A percentile compares a stretch with the other conserved stretches of the same genome.
phyloP scores from a whole-genome alignment of 2,113 vertebrate species.

The Chaetops frenatus region DNA sequence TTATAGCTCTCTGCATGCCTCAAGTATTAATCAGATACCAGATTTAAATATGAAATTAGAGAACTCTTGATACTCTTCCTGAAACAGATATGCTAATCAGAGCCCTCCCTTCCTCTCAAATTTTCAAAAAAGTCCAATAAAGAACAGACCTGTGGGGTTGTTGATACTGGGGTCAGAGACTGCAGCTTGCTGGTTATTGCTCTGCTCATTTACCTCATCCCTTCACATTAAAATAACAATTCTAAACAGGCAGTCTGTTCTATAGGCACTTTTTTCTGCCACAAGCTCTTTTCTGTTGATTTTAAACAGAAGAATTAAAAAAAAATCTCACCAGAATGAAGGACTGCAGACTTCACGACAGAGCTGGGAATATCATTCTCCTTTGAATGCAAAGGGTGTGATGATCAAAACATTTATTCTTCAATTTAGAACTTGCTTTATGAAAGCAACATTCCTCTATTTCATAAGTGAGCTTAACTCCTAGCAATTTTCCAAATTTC shows the following conservation, averaged over 20 bases:
- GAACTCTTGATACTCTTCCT: constrained; percentile 27
- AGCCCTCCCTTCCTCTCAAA: not conserved
- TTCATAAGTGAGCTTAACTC: not conserved
- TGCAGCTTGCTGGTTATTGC: not conserved
- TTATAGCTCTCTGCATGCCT: constrained; percentile 36
- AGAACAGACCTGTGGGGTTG: not conserved
- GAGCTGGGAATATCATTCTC: not conserved
- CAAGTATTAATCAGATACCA: constrained; percentile 56
- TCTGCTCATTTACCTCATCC: not conserved
- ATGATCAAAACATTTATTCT: not conserved
- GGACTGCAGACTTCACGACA: not conserved
- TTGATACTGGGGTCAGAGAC: not conserved
- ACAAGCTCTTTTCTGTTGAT: not conserved
- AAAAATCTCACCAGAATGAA: not conserved
- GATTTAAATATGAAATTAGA: constrained; percentile 50
- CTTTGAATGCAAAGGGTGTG: not conserved
- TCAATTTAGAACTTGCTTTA: not conserved
- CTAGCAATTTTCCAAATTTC: not conserved
- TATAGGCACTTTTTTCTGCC: not conserved
- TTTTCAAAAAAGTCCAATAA: not conserved
- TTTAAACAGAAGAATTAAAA: not conserved
- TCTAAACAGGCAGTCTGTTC: not conserved
- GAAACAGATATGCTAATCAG: constrained; percentile 47
- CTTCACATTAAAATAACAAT: not conserved
- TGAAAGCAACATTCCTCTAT: not conserved